These are phyloP conservation scores for Pteromalus puparum DNA, from an alignment of 1,140 invertebrate species.

Conservation along the genomic window DNA sequence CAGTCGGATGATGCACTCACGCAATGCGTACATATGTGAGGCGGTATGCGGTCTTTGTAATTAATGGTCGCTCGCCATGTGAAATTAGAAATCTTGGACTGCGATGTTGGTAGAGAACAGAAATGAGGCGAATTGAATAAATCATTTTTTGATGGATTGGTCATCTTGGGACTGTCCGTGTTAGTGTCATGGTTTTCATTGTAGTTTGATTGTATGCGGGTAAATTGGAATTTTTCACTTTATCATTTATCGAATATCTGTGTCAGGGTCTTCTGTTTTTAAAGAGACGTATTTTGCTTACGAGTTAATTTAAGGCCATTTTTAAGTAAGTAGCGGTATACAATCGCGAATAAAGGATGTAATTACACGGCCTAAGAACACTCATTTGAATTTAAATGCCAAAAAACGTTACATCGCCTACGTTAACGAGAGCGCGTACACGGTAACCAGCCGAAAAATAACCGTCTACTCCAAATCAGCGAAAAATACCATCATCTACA, in stretches of 20 bases:
- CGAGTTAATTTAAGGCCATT: no score
- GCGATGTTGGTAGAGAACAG: neutral
- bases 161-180: neutral
- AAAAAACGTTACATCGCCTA: neutral
- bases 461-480: neutral
- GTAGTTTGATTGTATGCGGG: neutral
- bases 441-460: neutral
- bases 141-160: neutral
- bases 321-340: no score
- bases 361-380: neutral
- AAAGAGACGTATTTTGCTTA: no score
- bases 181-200: neutral
- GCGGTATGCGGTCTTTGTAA: neutral
- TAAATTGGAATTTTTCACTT: no score
- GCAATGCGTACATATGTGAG: neutral
- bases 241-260: no score
- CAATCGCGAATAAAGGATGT: no score
- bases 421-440: neutral
- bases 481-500: conserved; percentile 1
- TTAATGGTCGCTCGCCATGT: neutral
- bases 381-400: neutral
- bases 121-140: neutral
- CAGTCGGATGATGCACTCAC: neutral
- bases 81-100: neutral
- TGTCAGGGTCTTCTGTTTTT: no score